Evolutionary conservation across 2,888 invertebrate species (phyloP).

Genomic region (Mythimna albipuncta): DNA sequence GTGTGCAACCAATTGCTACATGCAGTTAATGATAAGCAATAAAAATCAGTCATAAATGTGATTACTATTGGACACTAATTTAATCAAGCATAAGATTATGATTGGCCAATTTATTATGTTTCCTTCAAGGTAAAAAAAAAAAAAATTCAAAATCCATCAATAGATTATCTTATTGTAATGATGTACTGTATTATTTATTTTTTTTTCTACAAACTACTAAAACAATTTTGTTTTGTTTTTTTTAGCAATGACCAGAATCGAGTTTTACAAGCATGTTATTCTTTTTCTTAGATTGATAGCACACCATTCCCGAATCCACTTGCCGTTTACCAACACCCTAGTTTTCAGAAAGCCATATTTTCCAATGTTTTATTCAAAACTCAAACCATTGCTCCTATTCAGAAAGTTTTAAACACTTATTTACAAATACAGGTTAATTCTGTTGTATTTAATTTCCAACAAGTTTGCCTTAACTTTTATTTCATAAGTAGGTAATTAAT

Average conservation of each 20-base stretch:
- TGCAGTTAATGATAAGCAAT: constrained; percentile 6
- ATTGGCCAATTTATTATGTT: not conserved
- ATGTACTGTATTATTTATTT: not conserved
- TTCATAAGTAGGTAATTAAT: not conserved
- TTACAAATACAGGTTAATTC: not conserved
- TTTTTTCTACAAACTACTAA: not conserved
- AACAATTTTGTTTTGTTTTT: not conserved
- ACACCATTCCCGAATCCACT: not conserved
- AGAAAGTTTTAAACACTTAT: not conserved
- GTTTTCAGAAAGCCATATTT: not conserved
- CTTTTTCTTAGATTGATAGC: not conserved
- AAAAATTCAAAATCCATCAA: not conserved
- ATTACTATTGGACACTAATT: constrained; percentile 16
- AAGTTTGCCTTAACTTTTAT: constrained; percentile 23
- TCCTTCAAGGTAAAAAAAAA: not conserved
- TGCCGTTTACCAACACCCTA: too few relatives aligned
- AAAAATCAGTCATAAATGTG: not conserved
- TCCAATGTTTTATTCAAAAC: not conserved
- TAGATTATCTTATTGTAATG: not conserved
- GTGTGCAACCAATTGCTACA: not conserved
- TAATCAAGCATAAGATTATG: constrained; percentile 10
- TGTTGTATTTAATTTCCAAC: not conserved
- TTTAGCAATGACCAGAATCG: not conserved
- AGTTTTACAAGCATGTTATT: not conserved
- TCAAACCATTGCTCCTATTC: constrained; percentile 1